These are phyloP conservation scores for Macrotis lagotis DNA, from an alignment of 2,113 vertebrate species.

Conservation along the genomic window DNA sequence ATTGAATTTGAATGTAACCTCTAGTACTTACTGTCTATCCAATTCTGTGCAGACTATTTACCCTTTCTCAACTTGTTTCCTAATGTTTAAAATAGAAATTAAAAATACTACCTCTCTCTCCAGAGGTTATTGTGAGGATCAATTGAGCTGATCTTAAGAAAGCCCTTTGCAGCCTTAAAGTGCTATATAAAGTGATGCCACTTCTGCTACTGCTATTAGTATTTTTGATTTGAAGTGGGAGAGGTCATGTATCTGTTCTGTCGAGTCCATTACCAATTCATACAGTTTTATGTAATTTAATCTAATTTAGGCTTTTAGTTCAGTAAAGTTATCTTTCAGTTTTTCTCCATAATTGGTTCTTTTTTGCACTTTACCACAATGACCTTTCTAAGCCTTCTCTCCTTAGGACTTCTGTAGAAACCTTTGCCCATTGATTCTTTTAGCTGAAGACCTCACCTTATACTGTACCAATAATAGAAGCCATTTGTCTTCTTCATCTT, in stretches of 20 bases:
- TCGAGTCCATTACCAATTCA: neutral
- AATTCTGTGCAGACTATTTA: neutral
- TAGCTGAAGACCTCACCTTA: neutral
- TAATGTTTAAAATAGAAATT: neutral
- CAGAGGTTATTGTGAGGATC: neutral
- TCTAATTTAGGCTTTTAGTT: neutral
- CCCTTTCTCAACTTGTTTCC: neutral
- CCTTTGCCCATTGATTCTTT: neutral
- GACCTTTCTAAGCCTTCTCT: neutral
- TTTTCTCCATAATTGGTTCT: neutral
- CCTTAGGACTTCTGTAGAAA: neutral
- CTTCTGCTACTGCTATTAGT: neutral
- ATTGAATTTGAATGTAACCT: neutral
- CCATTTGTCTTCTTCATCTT: neutral
- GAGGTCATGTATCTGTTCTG: neutral
- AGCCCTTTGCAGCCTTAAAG: neutral
- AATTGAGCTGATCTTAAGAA: neutral
- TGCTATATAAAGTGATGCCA: neutral
- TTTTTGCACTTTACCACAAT: neutral
- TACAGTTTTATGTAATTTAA: neutral
- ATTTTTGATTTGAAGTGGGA: neutral
- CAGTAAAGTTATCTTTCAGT: neutral
- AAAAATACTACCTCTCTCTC: neutral
- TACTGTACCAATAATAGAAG: neutral
- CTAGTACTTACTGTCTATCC: neutral